Base-by-base conservation (phyloP, 2,797 vertebrate genomes). In the Parambassis ranga region DNA sequence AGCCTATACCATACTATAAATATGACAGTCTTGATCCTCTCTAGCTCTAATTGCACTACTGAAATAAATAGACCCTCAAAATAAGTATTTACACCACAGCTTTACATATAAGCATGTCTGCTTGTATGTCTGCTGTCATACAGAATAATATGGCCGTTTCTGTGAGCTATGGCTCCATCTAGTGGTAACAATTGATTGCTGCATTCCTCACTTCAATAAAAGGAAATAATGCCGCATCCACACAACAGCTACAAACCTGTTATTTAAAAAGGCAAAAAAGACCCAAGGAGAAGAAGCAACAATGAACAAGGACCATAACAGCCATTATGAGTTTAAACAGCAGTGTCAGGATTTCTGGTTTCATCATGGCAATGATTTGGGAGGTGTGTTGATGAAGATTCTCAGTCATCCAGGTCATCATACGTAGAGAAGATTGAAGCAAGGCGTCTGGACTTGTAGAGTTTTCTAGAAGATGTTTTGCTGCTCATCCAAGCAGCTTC, bases 151-250 rank as follows among this genome's bases (percentile, higher is more conserved):
- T 6, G 58, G 51, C 27, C 3, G 7, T 6, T 61, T 58, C 8
- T 57, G 10, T 49, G 33, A 36, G n/a, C 13, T 42, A 59, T 46
- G 30, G 56, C 71, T 59, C 84, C 72, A 82, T 71, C 88, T 87
- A 43, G 75, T 84, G 88, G 65, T 14, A 23, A 13, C 33, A 6
- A 16, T 2, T 57, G 20, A 27, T 50, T 7, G n/a, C 2, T 13
- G 19, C n/a, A 44, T 2, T 22, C 10, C n/a, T 32, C 4, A n/a
- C 0, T 43, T 6, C 4, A 18, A 8, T 36, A 30, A 37, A 35
- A 47, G 0, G 0, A 22, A 28, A 20, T 20, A 30, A 51, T n/a
- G n/a, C n/a, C n/a, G n/a, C n/a, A n/a, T n/a, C n/a, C n/a, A n/a
- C n/a, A n/a, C n/a, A n/a, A n/a, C n/a, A n/a, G n/a, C n/a, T n/a